Evolutionary conservation across 2,113 vertebrate species (phyloP).

Genomic region (Atherinomorus stipes): DNA sequence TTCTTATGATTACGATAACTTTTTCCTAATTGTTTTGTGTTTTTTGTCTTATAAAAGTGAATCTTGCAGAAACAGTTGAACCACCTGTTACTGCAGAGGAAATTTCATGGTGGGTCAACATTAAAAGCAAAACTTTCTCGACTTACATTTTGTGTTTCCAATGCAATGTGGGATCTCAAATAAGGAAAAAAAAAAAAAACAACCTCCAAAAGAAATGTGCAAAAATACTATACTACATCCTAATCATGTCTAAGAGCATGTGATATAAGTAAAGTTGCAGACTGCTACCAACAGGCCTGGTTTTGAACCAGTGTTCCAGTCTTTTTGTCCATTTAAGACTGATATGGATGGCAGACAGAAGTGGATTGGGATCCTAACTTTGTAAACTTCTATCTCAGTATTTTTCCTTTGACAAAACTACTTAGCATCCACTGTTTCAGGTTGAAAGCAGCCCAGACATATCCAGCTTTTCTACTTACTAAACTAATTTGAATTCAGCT

Average conservation of each 20-base stretch:
- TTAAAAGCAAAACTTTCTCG: neutral
- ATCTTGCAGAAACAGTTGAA: neutral
- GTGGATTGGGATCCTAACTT: too few relatives aligned
- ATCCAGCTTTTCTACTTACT: conserved; percentile 3
- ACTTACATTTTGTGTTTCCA: too few relatives aligned
- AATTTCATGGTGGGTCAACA: neutral
- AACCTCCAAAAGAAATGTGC: too few relatives aligned
- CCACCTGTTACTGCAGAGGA: conserved; percentile 49
- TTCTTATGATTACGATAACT: too few relatives aligned
- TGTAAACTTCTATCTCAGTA: neutral
- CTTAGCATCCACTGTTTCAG: neutral
- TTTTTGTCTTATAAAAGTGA: neutral
- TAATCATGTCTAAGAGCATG: too few relatives aligned
- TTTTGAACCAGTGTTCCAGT: neutral
- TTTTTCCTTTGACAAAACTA: neutral
- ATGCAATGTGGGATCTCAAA: too few relatives aligned
- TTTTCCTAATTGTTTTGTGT: neutral
- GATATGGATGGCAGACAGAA: neutral
- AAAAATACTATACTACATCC: too few relatives aligned
- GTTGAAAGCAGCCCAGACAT: neutral
- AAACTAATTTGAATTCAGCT: conserved; percentile 11
- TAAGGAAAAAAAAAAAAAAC: too few relatives aligned
- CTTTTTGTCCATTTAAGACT: neutral
- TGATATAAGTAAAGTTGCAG: too few relatives aligned
- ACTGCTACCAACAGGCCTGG: neutral